Percentiles rank a stretch among this genome's conserved stretches.
Evolutionary conservation across 2,113 vertebrate species (phyloP).

Genomic region (Sorex araneus): DNA sequence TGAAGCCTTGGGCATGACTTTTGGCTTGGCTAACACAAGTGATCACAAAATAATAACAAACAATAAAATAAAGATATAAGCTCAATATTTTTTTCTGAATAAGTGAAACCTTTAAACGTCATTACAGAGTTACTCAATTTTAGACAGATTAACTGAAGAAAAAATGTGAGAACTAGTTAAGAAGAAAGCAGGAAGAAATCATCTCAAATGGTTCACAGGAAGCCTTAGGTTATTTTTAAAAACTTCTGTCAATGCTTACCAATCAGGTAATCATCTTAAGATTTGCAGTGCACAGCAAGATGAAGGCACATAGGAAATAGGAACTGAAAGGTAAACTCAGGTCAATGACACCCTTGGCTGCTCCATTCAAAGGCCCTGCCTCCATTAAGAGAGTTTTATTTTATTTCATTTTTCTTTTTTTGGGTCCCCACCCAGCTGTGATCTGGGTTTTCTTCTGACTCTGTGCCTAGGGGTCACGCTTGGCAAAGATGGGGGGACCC

Average conservation of each 20-base stretch:
- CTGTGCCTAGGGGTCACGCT: too few species aligned
- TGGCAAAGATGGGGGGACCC: too few species aligned
- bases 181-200: neutral
- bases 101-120: conserved; percentile 8
- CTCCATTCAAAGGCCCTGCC: neutral
- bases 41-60: conserved; percentile 48
- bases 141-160: conserved; percentile 58
- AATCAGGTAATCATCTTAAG: neutral
- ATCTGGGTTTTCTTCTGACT: too few species aligned
- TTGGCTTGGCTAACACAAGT: conserved; percentile 14
- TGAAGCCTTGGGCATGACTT: neutral
- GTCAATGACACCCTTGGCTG: neutral
- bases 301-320: neutral
- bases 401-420: too few species aligned
- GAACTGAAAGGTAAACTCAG: neutral
- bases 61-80: conserved; percentile 26
- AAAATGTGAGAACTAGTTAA: conserved; percentile 67
- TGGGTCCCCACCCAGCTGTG: too few species aligned
- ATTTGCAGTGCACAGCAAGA: neutral
- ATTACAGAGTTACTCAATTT: conserved; percentile 29
- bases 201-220: conserved; percentile 59
- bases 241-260: neutral
- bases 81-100: neutral
- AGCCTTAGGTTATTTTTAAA: conserved; percentile 64
- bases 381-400: neutral